phyloP scores from a whole-genome alignment of 2,888 invertebrate genomes.

The Cheilosia vulpina region DNA sequence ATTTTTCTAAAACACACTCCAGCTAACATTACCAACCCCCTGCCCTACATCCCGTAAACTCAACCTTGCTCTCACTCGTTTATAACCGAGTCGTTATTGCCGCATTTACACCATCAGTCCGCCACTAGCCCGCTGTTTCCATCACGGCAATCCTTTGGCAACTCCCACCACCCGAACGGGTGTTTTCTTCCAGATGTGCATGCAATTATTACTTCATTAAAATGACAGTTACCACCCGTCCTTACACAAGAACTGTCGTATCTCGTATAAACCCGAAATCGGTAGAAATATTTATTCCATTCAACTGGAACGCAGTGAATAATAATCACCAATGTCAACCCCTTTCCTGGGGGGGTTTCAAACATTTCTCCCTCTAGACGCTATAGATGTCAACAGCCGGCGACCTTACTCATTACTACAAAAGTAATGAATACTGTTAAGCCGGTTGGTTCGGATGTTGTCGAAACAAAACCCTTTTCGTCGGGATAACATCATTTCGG shows the following conservation, averaged over 20 bases:
- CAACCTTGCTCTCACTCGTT: no score
- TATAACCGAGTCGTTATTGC: background rate
- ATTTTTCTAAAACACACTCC: no score
- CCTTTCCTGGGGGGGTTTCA: conserved; percentile 26
- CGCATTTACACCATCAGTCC: background rate
- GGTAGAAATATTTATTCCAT: conserved; percentile 58
- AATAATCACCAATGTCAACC: conserved; percentile 46
- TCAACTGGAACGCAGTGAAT: conserved; percentile 60
- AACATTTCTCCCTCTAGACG: conserved; percentile 6
- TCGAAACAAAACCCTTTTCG: background rate
- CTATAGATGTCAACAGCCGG: conserved; percentile 32
- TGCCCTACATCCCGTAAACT: no score
- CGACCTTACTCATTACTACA: conserved; percentile 53
- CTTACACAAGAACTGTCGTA: conserved; percentile 1
- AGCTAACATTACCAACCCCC: no score
- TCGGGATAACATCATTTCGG: conserved; percentile 28
- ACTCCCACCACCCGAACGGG: conserved; percentile 5
- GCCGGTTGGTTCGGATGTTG: conserved; percentile 28
- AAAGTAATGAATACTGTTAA: conserved; percentile 64
- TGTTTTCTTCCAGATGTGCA: conserved; percentile 64
- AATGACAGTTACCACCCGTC: conserved; percentile 29
- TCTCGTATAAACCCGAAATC: background rate
- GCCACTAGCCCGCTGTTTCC: background rate
- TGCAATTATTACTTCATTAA: conserved; percentile 72
- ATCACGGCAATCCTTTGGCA: background rate